Conservation (phyloP, 2,888 invertebrate species). For the Quadroppia sp. region DNA sequence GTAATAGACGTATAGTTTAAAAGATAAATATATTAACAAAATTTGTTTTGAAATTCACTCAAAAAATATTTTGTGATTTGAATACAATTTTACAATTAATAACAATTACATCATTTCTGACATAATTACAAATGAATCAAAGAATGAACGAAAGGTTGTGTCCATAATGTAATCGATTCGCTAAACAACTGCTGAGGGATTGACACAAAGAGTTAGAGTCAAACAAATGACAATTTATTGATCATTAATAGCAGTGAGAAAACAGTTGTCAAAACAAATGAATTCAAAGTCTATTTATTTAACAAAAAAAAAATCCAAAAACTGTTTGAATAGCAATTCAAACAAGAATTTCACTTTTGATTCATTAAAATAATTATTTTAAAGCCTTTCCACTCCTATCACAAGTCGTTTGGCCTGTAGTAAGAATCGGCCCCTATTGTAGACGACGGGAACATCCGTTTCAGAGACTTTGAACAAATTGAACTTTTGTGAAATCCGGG, state of each 20-base stretch:
- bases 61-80: too few relatives aligned
- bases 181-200: background rate
- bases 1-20: too few relatives aligned
- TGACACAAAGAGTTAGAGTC: background rate
- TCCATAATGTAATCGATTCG: background rate
- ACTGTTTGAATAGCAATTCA: constrained; percentile 11
- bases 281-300: constrained; percentile 13
- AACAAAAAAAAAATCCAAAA: background rate
- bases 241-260: background rate
- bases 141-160: background rate
- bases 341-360: background rate
- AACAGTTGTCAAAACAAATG: background rate
- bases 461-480: background rate
- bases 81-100: too few relatives aligned
- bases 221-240: background rate
- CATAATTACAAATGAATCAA: background rate
- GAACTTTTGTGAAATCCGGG: background rate
- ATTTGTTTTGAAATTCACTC: too few relatives aligned
- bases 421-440: background rate
- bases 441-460: background rate
- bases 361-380: background rate
- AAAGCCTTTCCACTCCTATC: background rate
- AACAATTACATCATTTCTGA: too few relatives aligned
- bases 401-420: constrained; percentile 8
- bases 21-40: too few relatives aligned